A percentile compares a stretch with the other conserved stretches of the same genome.
These are phyloP conservation scores for Pachypanchax playfairii DNA, from an alignment of 2,113 vertebrate species.

Conservation along the genomic window DNA sequence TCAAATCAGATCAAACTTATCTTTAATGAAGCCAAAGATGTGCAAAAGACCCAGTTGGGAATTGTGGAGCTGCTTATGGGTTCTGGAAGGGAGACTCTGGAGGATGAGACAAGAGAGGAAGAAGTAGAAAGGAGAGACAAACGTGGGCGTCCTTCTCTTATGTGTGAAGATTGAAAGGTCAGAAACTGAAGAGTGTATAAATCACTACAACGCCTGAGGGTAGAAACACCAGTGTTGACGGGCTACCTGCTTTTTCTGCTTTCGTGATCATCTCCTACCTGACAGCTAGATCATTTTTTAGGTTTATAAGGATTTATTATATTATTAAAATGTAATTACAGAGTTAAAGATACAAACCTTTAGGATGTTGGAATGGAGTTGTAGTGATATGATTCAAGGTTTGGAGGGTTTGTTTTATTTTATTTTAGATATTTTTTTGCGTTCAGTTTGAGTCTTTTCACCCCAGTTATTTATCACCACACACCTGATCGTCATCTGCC, in stretches of 20 bases:
- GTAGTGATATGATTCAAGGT: no score
- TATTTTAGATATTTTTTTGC: no score
- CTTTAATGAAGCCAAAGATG: constrained; percentile 64
- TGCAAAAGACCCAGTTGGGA: constrained; percentile 27
- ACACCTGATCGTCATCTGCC: no score
- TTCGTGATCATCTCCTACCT: constrained; percentile 17
- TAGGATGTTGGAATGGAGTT: no score
- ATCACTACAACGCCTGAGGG: constrained; percentile 53
- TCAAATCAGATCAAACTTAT: constrained; percentile 54
- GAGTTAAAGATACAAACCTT: neutral
- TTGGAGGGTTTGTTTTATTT: no score
- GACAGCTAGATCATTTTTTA: constrained; percentile 11
- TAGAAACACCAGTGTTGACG: constrained; percentile 30
- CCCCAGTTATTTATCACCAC: no score
- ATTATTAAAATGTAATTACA: neutral
- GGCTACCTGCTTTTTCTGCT: constrained; percentile 28
- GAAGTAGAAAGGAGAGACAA: constrained; percentile 23
- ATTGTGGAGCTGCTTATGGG: constrained; percentile 8
- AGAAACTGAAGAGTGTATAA: constrained; percentile 58
- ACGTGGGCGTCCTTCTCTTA: constrained; percentile 62
- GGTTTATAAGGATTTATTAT: neutral
- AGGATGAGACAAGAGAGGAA: constrained; percentile 23
- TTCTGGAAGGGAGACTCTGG: constrained; percentile 34
- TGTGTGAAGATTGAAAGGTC: constrained; percentile 69
- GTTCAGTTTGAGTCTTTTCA: no score